Evolutionary conservation across 1,140 invertebrate species (phyloP).

Genomic region (Papilio machaon): DNA sequence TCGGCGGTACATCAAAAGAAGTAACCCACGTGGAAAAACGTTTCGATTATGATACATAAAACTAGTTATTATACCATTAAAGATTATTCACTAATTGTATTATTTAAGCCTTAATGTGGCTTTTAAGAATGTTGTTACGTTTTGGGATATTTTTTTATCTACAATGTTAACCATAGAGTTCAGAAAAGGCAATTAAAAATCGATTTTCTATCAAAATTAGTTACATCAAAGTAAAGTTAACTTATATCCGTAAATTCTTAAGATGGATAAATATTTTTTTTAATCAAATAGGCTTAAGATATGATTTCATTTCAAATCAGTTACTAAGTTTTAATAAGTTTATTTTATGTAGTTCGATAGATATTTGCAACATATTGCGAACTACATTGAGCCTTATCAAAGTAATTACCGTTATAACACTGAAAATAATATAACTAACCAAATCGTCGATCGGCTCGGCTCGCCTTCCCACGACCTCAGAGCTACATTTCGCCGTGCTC

Average conservation of each 20-base stretch:
- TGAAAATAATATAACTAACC: conserved; percentile 74
- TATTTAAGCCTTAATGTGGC: conserved; percentile 44
- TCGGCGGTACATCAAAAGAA: conserved; percentile 52
- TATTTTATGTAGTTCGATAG: conserved; percentile 11
- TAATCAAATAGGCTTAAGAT: no score
- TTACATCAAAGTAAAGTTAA: not conserved
- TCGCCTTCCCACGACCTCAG: conserved; percentile 77
- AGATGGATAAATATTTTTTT: no score
- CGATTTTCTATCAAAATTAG: not conserved
- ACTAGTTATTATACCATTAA: conserved; percentile 46
- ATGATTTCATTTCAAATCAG: not conserved
- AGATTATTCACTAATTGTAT: conserved; percentile 48
- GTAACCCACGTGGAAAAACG: conserved; percentile 6
- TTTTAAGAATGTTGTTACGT: conserved; percentile 25
- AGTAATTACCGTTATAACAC: conserved; percentile 69
- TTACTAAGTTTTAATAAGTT: not conserved
- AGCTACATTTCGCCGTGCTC: conserved; percentile 73
- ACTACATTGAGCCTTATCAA: conserved; percentile 64
- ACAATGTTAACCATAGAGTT: conserved; percentile 14
- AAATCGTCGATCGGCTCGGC: conserved; percentile 64
- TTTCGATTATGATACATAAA: conserved; percentile 38
- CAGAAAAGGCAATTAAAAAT: conserved; percentile 11
- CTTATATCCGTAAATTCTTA: no score
- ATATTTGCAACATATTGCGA: conserved; percentile 34
- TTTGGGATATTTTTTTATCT: conserved; percentile 21